Percentiles rank a stretch among this genome's conserved stretches.
These are phyloP conservation scores for Muscidifurax raptorellus DNA, from an alignment of 1,140 invertebrate genomes.

Conservation along the genomic window DNA sequence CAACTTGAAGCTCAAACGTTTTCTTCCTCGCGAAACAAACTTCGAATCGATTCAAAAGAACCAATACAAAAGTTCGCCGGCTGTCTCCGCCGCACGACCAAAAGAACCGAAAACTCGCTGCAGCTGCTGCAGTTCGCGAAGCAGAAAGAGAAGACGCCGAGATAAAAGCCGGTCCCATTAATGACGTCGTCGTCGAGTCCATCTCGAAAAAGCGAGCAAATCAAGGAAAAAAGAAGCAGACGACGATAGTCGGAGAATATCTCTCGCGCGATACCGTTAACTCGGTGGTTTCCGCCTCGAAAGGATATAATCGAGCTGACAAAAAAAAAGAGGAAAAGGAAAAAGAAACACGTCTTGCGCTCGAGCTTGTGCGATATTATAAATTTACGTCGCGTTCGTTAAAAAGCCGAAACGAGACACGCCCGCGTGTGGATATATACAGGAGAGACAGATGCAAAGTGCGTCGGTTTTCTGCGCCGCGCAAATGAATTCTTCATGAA, in stretches of 20 bases:
- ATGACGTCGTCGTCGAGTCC: slow-evolving; percentile 29
- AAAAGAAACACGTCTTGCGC: slow-evolving; percentile 37
- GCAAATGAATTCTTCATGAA: slow-evolving; percentile 59
- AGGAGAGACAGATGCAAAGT: slow-evolving; percentile 29
- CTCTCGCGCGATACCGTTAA: slow-evolving; percentile 57
- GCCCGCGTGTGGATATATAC: neutral
- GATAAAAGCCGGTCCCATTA: slow-evolving; percentile 36
- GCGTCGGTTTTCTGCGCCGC: slow-evolving; percentile 11
- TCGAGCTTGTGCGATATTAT: neutral
- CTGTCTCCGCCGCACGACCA: neutral
- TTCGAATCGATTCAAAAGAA: neutral
- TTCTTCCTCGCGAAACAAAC: neutral
- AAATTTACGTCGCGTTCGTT: slow-evolving; percentile 54
- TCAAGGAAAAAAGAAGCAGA: neutral
- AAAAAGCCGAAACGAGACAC: slow-evolving; percentile 51
- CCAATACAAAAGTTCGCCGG: neutral
- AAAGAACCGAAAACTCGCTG: neutral
- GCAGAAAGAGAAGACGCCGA: slow-evolving; percentile 25
- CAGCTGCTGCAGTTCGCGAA: slow-evolving; percentile 18
- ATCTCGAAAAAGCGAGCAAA: slow-evolving; percentile 40
- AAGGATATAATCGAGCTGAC: neutral
- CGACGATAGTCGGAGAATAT: neutral
- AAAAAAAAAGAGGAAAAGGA: neutral
- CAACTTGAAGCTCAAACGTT: neutral
- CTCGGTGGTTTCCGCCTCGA: slow-evolving; percentile 54